These are phyloP conservation scores for Drosophila sulfurigaster DNA, from an alignment of 1,140 invertebrate genomes.

Conservation along the genomic window DNA sequence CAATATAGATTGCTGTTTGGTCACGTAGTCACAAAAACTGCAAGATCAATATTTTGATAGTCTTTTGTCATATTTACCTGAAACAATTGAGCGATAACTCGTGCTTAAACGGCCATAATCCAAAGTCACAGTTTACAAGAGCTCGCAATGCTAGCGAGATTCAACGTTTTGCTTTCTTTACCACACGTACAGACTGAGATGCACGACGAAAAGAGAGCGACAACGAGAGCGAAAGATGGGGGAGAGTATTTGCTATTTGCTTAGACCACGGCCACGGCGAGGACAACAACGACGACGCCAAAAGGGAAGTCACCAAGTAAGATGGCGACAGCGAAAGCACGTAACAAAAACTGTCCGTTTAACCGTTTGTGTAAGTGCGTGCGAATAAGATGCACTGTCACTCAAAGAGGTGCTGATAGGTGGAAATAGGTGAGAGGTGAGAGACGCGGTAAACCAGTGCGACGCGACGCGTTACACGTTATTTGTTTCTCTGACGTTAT, in stretches of 20 bases:
- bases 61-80: slow-evolving; percentile 44
- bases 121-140: slow-evolving; percentile 12
- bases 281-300: slow-evolving; percentile 11
- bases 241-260: neutral
- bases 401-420: neutral
- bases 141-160: slow-evolving; percentile 13
- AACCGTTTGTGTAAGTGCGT: slow-evolving; percentile 13
- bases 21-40: slow-evolving; percentile 41
- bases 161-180: slow-evolving; percentile 23
- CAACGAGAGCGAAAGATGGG: neutral
- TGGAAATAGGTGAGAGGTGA: neutral
- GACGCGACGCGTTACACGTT: slow-evolving; percentile 26
- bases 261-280: slow-evolving; percentile 11
- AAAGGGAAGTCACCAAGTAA: slow-evolving; percentile 4
- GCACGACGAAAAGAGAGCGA: neutral
- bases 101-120: slow-evolving; percentile 40
- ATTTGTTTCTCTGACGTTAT: slow-evolving; percentile 35
- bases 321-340: slow-evolving; percentile 7
- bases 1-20: slow-evolving; percentile 15
- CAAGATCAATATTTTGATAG: slow-evolving; percentile 48
- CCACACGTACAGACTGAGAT: slow-evolving; percentile 30
- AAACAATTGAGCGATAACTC: slow-evolving; percentile 23
- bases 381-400: slow-evolving; percentile 4
- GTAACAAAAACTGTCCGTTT: slow-evolving; percentile 15
- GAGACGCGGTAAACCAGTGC: neutral